A percentile compares a stretch with the other conserved stretches of the same genome.
Evolutionary conservation across 2,797 vertebrate species (phyloP).

Genomic region (Halcyon leucocephala): DNA sequence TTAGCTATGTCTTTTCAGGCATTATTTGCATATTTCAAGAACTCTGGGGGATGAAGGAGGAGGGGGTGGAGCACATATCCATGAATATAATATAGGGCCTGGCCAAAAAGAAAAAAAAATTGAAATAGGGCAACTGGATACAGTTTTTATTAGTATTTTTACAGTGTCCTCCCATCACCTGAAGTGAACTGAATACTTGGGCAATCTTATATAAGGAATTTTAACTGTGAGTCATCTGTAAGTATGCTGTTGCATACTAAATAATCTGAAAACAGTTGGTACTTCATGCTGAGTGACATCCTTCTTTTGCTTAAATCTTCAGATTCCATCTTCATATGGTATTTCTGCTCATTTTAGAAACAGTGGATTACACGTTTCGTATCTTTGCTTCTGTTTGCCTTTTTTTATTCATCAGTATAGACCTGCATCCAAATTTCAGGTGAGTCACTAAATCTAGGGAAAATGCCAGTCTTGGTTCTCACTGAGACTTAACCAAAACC

Average conservation of each 20-base stretch:
- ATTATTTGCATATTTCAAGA: neutral
- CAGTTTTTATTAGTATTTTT: conserved; percentile 28
- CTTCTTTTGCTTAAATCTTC: conserved; percentile 17
- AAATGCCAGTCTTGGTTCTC: neutral
- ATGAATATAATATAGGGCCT: neutral
- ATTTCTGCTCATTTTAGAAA: conserved; percentile 29
- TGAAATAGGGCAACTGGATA: neutral
- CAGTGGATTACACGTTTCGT: neutral
- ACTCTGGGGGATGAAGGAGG: rapidly evolving
- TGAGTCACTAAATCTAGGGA: neutral
- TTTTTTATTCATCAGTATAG: neutral
- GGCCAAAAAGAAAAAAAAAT: too few species aligned
- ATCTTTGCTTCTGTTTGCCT: neutral
- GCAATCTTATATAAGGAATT: conserved; percentile 53
- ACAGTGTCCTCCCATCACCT: conserved; percentile 36
- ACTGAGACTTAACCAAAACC: neutral
- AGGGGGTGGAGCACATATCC: neutral
- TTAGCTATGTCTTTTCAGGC: neutral
- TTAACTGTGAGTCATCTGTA: conserved; percentile 59
- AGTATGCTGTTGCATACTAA: conserved; percentile 25
- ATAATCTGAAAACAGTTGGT: conserved; percentile 42
- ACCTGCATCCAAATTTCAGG: neutral
- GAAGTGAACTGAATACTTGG: conserved; percentile 40
- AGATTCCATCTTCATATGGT: neutral
- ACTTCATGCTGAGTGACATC: conserved; percentile 18